Percentiles rank a stretch among this genome's conserved stretches.
phyloP scores from a whole-genome alignment of 2,888 invertebrate genomes.

The Ochlodes sylvanus region DNA sequence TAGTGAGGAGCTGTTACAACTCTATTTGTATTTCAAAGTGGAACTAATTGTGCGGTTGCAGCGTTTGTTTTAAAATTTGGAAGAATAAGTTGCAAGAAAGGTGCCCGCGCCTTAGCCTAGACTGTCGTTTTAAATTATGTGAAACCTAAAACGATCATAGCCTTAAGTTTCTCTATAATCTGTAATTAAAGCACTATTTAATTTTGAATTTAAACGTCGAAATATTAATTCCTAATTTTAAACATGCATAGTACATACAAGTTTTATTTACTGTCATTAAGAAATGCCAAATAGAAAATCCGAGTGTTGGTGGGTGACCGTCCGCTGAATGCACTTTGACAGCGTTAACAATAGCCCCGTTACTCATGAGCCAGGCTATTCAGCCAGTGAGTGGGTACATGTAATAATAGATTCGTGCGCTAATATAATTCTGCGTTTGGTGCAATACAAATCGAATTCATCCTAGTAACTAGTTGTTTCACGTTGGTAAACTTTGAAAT shows the following conservation, averaged over 20 bases:
- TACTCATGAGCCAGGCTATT: constrained; percentile 47
- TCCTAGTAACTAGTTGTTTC: no score
- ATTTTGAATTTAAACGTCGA: no score
- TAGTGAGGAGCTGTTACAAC: constrained; percentile 29
- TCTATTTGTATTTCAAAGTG: constrained; percentile 33
- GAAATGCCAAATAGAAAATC: no score
- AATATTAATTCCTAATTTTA: no score
- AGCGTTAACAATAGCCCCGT: constrained; percentile 56
- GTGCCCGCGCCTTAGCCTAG: background rate
- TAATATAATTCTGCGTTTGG: constrained; percentile 26
- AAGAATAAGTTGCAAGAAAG: background rate
- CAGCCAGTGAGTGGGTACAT: constrained; percentile 41
- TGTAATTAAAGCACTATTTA: no score
- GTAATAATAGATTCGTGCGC: constrained; percentile 43
- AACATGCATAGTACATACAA: no score
- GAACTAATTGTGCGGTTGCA: constrained; percentile 22
- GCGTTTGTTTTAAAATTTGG: constrained; percentile 14
- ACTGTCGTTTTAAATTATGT: background rate
- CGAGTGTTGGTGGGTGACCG: constrained; percentile 29
- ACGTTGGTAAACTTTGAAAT: no score
- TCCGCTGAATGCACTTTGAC: constrained; percentile 48
- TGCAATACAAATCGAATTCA: no score
- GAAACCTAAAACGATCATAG: no score
- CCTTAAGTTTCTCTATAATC: no score
- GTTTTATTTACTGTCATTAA: no score